Percentiles rank a stretch among this genome's conserved stretches.
phyloP scores from a whole-genome alignment of 1,140 invertebrate species.

The Neocloeon triangulifer region DNA sequence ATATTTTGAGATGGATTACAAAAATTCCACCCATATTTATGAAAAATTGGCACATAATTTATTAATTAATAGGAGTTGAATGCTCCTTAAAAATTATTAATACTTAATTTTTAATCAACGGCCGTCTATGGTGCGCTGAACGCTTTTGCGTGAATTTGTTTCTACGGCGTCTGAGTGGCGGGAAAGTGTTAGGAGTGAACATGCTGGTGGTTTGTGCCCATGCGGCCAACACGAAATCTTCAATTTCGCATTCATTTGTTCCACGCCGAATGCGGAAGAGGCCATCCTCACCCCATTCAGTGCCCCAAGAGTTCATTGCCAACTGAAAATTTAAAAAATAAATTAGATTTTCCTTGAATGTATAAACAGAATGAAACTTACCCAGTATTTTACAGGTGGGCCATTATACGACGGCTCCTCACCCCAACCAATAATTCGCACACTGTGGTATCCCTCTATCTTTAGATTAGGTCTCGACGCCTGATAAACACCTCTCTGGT shows the following conservation, averaged over 20 bases:
- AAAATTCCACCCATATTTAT: no score
- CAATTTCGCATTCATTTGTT: constrained; percentile 64
- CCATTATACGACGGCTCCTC: constrained; percentile 31
- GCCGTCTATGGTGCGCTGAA: no score
- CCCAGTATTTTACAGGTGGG: constrained; percentile 60
- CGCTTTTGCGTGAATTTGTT: no score
- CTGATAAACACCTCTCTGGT: constrained; percentile 58
- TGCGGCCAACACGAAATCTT: constrained; percentile 54
- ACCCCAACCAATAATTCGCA: constrained; percentile 78
- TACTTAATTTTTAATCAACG: no score
- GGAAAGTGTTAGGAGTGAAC: no score
- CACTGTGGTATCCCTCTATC: constrained; percentile 59
- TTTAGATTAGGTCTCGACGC: constrained; percentile 28
- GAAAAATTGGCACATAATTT: no score
- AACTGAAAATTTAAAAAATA: constrained; percentile 36
- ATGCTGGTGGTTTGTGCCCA: constrained; percentile 42
- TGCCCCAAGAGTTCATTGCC: constrained; percentile 78
- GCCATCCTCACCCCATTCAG: constrained; percentile 68
- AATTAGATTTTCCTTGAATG: no score
- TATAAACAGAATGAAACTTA: constrained; percentile 25
- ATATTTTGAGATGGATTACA: no score
- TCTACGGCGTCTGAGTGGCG: no score
- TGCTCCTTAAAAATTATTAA: no score
- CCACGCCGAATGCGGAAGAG: constrained; percentile 62
- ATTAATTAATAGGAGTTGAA: no score